phyloP scores from a whole-genome alignment of 2,888 invertebrate genomes.

The Drosophila atripex region DNA sequence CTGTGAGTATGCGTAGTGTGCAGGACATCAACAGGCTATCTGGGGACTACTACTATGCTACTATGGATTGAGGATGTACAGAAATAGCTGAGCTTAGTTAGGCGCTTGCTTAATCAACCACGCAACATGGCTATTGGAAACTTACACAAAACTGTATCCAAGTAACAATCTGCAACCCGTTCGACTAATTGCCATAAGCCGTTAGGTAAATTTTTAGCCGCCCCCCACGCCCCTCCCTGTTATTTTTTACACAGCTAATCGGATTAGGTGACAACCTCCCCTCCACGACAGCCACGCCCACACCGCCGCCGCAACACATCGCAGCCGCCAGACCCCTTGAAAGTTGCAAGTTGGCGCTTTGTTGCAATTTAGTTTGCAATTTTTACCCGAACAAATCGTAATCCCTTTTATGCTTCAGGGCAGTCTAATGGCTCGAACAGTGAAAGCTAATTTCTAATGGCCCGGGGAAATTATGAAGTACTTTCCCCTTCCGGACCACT shows the following conservation, averaged over 20 bases:
- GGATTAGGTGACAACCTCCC: slow-evolving; percentile 49
- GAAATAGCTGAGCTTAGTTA: slow-evolving; percentile 21
- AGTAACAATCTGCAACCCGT: slow-evolving; percentile 55
- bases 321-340: not conserved
- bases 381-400: slow-evolving; percentile 48
- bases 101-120: slow-evolving; percentile 23
- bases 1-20: not conserved
- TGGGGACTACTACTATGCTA: not conserved
- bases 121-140: slow-evolving; percentile 14
- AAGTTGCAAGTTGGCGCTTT: slow-evolving; percentile 1
- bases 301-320: not conserved
- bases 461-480: slow-evolving; percentile 15
- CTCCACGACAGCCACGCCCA: not conserved
- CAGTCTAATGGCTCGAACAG: slow-evolving; percentile 11
- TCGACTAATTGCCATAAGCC: slow-evolving; percentile 71
- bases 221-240: slow-evolving; percentile 6
- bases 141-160: slow-evolving; percentile 41
- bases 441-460: slow-evolving; percentile 22
- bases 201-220: slow-evolving; percentile 54
- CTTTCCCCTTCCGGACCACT: not conserved
- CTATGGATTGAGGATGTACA: not conserved
- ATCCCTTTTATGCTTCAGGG: slow-evolving; percentile 27
- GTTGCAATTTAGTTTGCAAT: slow-evolving; percentile 50
- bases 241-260: slow-evolving; percentile 69
- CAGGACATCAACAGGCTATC: slow-evolving; percentile 1